Evolutionary conservation across 1,140 invertebrate species (phyloP).

Genomic region (Scaptomyza montana): DNA sequence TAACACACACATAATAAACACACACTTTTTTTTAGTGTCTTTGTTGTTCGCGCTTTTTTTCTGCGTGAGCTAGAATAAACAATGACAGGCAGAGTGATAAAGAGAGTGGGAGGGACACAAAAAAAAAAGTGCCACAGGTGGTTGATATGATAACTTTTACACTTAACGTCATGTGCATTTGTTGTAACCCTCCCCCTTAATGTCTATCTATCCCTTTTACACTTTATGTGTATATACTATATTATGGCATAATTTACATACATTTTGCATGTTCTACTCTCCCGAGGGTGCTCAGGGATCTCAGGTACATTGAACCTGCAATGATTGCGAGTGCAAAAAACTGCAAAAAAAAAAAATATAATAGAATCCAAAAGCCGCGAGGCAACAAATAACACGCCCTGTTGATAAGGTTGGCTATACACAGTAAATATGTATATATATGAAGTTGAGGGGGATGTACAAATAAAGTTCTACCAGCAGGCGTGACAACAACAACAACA

Average conservation of each 20-base stretch:
- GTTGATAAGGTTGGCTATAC: conserved; percentile 31
- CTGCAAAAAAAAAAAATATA: conserved; percentile 7
- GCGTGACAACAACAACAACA: conserved; percentile 41
- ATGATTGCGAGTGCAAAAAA: conserved; percentile 49
- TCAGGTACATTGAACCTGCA: conserved; percentile 78
- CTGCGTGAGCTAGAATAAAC: neutral
- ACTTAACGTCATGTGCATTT: conserved; percentile 64
- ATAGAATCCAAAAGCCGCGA: conserved; percentile 27
- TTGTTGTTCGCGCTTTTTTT: conserved; percentile 35
- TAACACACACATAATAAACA: conserved; percentile 67
- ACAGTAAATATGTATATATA: conserved; percentile 18
- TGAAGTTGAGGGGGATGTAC: neutral
- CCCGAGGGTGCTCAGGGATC: conserved; percentile 15
- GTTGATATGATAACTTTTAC: conserved; percentile 78
- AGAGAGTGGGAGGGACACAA: neutral
- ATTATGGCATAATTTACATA: conserved; percentile 77
- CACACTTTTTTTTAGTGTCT: conserved; percentile 27
- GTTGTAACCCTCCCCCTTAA: conserved; percentile 1
- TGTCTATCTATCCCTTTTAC: conserved; percentile 22
- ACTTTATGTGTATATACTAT: conserved; percentile 4
- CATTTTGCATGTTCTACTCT: conserved; percentile 71
- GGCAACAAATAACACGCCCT: conserved; percentile 26
- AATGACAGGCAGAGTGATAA: neutral
- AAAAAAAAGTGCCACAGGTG: conserved; percentile 66
- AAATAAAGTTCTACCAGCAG: conserved; percentile 64